Percentiles rank a stretch among this genome's conserved stretches.
Evolutionary conservation across 2,113 vertebrate species (phyloP).

Genomic region (Myodes glareolus): DNA sequence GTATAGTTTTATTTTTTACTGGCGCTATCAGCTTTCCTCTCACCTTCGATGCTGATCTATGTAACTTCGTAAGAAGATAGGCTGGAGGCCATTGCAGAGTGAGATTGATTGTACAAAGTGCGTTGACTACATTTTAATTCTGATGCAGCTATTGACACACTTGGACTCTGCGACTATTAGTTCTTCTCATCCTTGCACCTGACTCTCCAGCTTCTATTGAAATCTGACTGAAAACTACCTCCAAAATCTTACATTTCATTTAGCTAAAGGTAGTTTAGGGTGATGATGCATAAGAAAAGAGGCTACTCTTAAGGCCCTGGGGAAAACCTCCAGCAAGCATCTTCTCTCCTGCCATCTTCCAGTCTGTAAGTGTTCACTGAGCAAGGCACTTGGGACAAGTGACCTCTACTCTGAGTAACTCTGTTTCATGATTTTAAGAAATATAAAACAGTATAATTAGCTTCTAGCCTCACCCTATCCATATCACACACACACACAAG

Average conservation of each 20-base stretch:
- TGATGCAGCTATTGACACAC: not conserved
- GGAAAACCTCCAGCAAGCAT: not conserved
- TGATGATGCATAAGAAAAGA: not conserved
- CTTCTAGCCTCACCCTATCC: not conserved
- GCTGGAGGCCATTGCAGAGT: not conserved
- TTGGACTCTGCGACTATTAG: not conserved
- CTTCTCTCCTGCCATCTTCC: not conserved
- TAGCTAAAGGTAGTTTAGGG: not conserved
- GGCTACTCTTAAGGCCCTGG: not conserved
- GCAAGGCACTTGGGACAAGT: not conserved
- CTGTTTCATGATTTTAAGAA: not conserved
- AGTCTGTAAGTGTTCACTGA: not conserved
- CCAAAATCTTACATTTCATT: not conserved
- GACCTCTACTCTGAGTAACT: not conserved
- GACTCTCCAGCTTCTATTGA: not conserved
- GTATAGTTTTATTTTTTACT: not conserved
- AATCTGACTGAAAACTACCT: not conserved
- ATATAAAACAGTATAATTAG: not conserved
- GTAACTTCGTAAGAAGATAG: not conserved
- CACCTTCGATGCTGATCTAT: too few species aligned
- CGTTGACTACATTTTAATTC: not conserved
- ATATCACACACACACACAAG: too few species aligned
- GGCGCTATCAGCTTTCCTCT: not conserved
- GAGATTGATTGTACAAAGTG: rapidly evolving
- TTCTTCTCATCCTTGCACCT: not conserved